Percentiles rank a stretch among this genome's conserved stretches.
Evolutionary conservation across 1,140 invertebrate species (phyloP).

Genomic region (Cyclina sinensis): DNA sequence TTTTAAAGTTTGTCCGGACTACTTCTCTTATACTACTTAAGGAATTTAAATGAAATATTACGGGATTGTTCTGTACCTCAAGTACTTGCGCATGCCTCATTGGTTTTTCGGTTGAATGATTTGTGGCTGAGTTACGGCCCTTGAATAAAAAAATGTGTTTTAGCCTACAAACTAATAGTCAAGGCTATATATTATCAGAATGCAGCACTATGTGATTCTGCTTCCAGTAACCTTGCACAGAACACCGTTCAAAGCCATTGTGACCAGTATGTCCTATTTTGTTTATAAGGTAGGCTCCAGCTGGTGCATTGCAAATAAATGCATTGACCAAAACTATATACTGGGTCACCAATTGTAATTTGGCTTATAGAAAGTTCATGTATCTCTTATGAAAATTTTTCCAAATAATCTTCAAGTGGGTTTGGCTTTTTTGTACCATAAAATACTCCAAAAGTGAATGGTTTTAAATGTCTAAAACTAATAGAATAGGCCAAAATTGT

Average conservation of each 20-base stretch:
- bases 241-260: slow-evolving; percentile 71
- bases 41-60: too few species aligned
- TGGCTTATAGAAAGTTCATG: slow-evolving; percentile 63
- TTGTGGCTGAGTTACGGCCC: too few species aligned
- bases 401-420: slow-evolving; percentile 74
- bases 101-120: too few species aligned
- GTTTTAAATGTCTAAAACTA: slow-evolving; percentile 66
- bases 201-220: slow-evolving; percentile 66
- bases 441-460: slow-evolving; percentile 78
- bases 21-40: too few species aligned
- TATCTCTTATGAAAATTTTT: slow-evolving; percentile 79
- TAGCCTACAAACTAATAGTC: too few species aligned
- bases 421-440: slow-evolving; percentile 80
- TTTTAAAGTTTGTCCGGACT: too few species aligned
- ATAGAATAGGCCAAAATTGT: slow-evolving; percentile 80
- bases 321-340: slow-evolving; percentile 66
- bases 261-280: slow-evolving; percentile 80
- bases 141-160: too few species aligned
- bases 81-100: too few species aligned
- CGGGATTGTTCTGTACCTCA: too few species aligned
- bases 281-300: slow-evolving; percentile 82
- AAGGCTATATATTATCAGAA: not conserved
- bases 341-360: slow-evolving; percentile 68
- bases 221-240: slow-evolving; percentile 63
- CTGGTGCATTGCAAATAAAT: slow-evolving; percentile 85